phyloP scores from a whole-genome alignment of 2,888 invertebrate genomes.

The Mesoligia furuncula region DNA sequence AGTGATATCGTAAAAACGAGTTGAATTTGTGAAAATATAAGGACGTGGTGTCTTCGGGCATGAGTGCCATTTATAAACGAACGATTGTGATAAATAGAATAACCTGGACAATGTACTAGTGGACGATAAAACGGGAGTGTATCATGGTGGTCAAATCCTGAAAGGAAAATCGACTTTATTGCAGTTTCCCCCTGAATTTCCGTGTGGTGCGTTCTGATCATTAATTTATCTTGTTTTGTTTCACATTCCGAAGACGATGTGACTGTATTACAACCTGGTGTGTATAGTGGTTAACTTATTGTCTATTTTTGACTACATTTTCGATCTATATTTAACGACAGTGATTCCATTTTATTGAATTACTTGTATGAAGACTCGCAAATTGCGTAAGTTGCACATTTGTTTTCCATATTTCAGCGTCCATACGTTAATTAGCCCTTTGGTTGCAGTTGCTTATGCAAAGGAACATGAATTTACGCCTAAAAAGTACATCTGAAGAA shows the following conservation, averaged over 20 bases:
- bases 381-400: slow-evolving; percentile 86
- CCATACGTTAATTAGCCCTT: not conserved
- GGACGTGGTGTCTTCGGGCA: slow-evolving; percentile 79
- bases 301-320: slow-evolving; percentile 86
- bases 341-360: slow-evolving; percentile 80
- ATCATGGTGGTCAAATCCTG: slow-evolving; percentile 69
- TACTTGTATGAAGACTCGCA: slow-evolving; percentile 75
- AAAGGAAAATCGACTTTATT: slow-evolving; percentile 74
- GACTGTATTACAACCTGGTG: slow-evolving; percentile 74
- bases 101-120: slow-evolving; percentile 73
- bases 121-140: slow-evolving; percentile 69
- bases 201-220: slow-evolving; percentile 61
- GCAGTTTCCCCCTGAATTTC: slow-evolving; percentile 74
- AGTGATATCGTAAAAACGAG: slow-evolving; percentile 84
- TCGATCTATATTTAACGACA: slow-evolving; percentile 82
- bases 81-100: slow-evolving; percentile 75
- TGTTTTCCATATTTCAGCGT: slow-evolving; percentile 62
- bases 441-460: not conserved
- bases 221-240: slow-evolving; percentile 70
- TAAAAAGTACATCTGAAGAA: not conserved
- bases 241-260: slow-evolving; percentile 77
- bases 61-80: slow-evolving; percentile 74
- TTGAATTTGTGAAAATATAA: slow-evolving; percentile 83
- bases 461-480: not conserved
- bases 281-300: slow-evolving; percentile 75